Percentiles rank a stretch among this genome's conserved stretches.
These are phyloP conservation scores for Conus betulinus DNA, from an alignment of 1,140 invertebrate genomes.

Conservation along the genomic window DNA sequence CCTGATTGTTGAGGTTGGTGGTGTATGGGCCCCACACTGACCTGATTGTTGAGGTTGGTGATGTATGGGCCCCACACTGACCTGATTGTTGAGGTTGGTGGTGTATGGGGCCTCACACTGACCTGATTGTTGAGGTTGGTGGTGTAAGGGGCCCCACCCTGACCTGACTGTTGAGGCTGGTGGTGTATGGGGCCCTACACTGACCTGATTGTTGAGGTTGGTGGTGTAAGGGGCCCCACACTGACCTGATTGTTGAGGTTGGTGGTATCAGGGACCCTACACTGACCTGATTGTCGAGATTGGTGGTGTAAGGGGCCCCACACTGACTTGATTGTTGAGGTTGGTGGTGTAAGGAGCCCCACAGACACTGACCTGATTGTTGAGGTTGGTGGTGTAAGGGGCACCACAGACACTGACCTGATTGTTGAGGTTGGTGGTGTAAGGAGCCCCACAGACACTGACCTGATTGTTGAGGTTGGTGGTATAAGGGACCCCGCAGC, in stretches of 20 bases:
- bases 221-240: constrained; percentile 69
- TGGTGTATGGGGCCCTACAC: neutral
- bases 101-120: neutral
- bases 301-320: constrained; percentile 55
- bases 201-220: constrained; percentile 60
- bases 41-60: no score
- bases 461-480: constrained; percentile 62
- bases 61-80: no score
- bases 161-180: neutral
- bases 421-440: constrained; percentile 64
- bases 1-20: no score
- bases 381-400: constrained; percentile 55
- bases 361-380: constrained; percentile 55
- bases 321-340: no score
- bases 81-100: no score
- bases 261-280: no score
- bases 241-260: no score
- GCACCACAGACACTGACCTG: constrained; percentile 75
- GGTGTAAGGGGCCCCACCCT: neutral
- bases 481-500: constrained; percentile 69
- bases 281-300: constrained; percentile 59
- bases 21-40: no score
- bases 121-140: neutral
- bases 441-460: constrained; percentile 65
- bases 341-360: no score